These are phyloP conservation scores for Galemys pyrenaicus DNA, from an alignment of 2,113 vertebrate genomes.

Conservation along the genomic window DNA sequence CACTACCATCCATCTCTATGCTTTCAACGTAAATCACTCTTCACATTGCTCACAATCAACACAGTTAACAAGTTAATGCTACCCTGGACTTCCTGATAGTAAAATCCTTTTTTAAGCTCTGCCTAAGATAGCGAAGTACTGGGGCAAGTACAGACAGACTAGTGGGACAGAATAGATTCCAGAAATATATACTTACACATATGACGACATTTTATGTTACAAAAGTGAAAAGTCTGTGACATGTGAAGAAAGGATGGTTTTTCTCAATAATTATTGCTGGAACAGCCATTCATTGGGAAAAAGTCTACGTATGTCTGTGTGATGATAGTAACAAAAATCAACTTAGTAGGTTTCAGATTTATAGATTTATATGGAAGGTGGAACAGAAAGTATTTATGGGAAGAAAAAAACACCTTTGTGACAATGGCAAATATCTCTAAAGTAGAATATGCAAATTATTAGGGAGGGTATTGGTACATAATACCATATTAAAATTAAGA, in stretches of 20 bases:
- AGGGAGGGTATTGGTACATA: neutral
- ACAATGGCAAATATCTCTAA: neutral
- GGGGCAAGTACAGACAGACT: neutral
- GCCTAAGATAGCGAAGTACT: neutral
- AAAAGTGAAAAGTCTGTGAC: neutral
- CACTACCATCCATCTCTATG: too few relatives aligned
- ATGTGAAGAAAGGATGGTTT: neutral
- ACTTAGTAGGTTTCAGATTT: neutral
- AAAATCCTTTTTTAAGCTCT: neutral
- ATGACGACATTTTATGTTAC: too few relatives aligned
- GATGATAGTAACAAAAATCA: neutral
- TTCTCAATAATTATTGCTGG: neutral
- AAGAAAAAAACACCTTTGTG: neutral
- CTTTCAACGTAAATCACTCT: neutral
- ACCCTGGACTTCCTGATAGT: neutral
- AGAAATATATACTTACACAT: neutral
- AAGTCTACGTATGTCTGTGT: neutral
- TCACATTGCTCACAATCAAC: neutral
- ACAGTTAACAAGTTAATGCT: neutral
- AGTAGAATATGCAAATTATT: neutral
- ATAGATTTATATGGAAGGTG: conserved; percentile 1
- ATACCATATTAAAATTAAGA: neutral
- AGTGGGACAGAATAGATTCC: neutral
- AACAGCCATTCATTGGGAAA: neutral
- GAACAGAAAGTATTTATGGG: neutral